phyloP scores from a whole-genome alignment of 1,140 invertebrate genomes.

The Drosophila parabipectinata region DNA sequence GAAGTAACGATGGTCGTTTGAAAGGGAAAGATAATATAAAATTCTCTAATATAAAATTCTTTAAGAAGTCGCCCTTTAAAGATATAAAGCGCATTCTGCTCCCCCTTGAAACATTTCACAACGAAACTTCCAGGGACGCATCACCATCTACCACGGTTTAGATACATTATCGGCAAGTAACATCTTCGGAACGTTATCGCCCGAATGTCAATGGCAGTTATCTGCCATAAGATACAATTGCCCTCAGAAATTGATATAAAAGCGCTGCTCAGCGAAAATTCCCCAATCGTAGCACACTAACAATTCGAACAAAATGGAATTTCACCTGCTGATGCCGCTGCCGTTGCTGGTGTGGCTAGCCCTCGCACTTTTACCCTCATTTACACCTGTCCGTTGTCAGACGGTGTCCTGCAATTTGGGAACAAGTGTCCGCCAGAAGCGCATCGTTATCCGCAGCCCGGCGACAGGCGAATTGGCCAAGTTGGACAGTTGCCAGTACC shows the following conservation, averaged over 20 bases:
- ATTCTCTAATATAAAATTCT: too few species aligned
- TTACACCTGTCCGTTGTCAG: conserved; percentile 37
- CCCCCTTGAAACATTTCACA: conserved; percentile 17
- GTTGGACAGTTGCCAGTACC: conserved; percentile 67
- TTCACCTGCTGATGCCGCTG: conserved; percentile 7
- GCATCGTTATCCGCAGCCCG: conserved; percentile 61
- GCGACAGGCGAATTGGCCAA: conserved; percentile 38
- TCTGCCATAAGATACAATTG: conserved; percentile 27
- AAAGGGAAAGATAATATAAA: too few species aligned
- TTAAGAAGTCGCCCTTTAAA: background rate
- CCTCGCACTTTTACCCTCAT: conserved; percentile 2
- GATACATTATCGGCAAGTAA: conserved; percentile 35
- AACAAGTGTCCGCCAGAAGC: conserved; percentile 55
- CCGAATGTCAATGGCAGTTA: conserved; percentile 66
- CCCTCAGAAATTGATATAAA: conserved; percentile 51
- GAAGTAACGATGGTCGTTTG: background rate
- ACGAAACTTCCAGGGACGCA: conserved; percentile 24
- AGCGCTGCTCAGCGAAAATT: conserved; percentile 36
- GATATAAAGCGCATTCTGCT: background rate
- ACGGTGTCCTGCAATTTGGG: conserved; percentile 52
- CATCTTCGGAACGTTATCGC: conserved; percentile 40
- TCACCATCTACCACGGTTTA: background rate
- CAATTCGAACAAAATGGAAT: conserved; percentile 42
- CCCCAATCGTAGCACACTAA: conserved; percentile 50
- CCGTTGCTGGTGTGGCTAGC: conserved; percentile 5